Percentiles rank a stretch among this genome's conserved stretches.
phyloP scores from a whole-genome alignment of 2,113 vertebrate species.

The Onychorhynchus coronatus region DNA sequence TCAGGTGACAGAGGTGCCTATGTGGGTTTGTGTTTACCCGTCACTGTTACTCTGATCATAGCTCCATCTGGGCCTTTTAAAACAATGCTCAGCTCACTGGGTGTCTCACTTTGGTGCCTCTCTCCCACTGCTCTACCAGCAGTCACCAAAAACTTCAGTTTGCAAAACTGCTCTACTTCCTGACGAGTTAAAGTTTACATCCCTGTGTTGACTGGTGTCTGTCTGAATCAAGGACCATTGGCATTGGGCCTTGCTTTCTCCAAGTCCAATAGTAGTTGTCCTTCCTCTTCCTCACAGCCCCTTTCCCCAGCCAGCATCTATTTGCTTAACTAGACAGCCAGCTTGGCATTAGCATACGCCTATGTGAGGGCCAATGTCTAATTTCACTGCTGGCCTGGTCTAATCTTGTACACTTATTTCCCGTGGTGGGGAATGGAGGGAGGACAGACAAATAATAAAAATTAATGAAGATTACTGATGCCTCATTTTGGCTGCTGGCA shows the following conservation, averaged over 20 bases:
- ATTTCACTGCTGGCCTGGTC: background rate
- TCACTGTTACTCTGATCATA: too few relatives aligned
- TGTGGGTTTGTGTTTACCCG: background rate
- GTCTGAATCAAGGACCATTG: background rate
- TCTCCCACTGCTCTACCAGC: background rate
- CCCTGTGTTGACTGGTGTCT: background rate
- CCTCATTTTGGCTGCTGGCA: background rate
- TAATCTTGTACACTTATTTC: background rate
- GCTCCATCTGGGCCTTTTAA: background rate
- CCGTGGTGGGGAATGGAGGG: background rate
- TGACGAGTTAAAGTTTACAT: background rate
- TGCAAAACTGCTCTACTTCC: background rate
- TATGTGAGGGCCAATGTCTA: background rate
- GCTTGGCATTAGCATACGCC: background rate
- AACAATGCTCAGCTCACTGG: background rate
- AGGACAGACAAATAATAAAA: background rate
- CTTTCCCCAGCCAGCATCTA: background rate
- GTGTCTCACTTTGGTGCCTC: background rate
- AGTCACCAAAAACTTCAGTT: background rate
- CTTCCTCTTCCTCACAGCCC: background rate
- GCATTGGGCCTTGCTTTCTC: background rate
- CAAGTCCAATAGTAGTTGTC: accelerated
- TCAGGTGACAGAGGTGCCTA: background rate
- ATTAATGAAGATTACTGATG: background rate
- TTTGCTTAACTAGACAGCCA: background rate